A percentile compares a stretch with the other conserved stretches of the same genome.
Conservation (phyloP, 2,113 vertebrate species). For the Rana temporaria region DNA sequence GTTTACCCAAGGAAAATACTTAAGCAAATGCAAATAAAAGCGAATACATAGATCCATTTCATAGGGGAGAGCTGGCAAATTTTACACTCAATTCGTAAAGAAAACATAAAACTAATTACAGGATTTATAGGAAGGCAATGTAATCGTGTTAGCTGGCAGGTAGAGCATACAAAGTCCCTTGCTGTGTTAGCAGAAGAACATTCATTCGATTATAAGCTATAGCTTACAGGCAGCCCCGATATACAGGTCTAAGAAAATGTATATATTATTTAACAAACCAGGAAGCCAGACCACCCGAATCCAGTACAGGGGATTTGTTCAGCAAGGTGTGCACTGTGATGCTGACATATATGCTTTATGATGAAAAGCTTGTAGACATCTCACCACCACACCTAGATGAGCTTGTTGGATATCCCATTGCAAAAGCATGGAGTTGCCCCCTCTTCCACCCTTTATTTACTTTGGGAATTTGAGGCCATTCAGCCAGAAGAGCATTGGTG, state of each 20-base stretch:
- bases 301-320: too few species aligned
- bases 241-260: background rate
- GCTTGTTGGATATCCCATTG: too few species aligned
- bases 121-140: constrained; percentile 39
- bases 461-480: too few species aligned
- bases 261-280: background rate
- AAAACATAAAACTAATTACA: constrained; percentile 48
- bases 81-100: constrained; percentile 46
- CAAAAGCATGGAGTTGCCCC: too few species aligned
- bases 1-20: background rate
- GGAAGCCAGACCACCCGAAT: background rate
- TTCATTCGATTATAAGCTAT: background rate
- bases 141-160: constrained; percentile 17
- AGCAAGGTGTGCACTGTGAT: too few species aligned
- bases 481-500: too few species aligned
- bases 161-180: constrained; percentile 13
- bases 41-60: constrained; percentile 14
- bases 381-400: too few species aligned
- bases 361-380: too few species aligned
- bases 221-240: background rate
- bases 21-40: background rate
- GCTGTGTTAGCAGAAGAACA: background rate
- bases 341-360: too few species aligned
- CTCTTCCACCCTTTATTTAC: too few species aligned
- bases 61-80: background rate